Base-by-base conservation (phyloP, 2,888 invertebrate genomes). In the Eupithecia inturbata region DNA sequence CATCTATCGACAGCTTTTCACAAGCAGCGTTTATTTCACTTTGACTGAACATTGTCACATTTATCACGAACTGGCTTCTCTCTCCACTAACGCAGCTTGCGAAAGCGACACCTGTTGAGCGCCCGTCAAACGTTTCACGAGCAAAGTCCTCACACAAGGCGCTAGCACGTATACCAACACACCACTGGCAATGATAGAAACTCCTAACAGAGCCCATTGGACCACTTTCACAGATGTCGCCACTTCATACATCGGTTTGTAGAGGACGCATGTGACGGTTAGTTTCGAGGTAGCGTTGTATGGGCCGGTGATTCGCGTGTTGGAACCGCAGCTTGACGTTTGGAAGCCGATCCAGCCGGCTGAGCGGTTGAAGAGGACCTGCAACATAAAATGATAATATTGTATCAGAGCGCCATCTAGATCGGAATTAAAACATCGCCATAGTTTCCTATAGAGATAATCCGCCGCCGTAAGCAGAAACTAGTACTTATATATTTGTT, bases 301-400 rank as follows among this genome's bases (percentile, higher is more conserved):
- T 0, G 95, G 95, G 0, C 95, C 95, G 0, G 89, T 82, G 10
- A 95, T 83, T 1, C 86, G 85, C 0, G 92, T 86, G 14, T 88
- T 83, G 0, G 93, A 87, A 0, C 95, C 95, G 72, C 95, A 95
- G 53, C 86, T 84, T 0, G 95, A 92, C 0, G 89, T 85, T 68
- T 88, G 86, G 83, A 91, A 95, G 45, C 94, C 92, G 28, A 95
- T 92, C 88, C 92, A 93, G 71, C 91, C 90, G 19, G 89, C 90
- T 33, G 95, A 92, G 76, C 93, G 88, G 80, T 95, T 95, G 85
- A 95, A 95, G 68, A 91, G 70, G 1, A 95, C 90, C 93, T 94
- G 89, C 0, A 88, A 89, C 26, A 63, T 41, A 63, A 53, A 49
- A 28, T 49, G 41, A 6, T 49, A 12, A n/a, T n/a, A n/a, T n/a